A percentile compares a stretch with the other conserved stretches of the same genome.
phyloP scores from a whole-genome alignment of 1,140 invertebrate species.

The Habropoda laboriosa region DNA sequence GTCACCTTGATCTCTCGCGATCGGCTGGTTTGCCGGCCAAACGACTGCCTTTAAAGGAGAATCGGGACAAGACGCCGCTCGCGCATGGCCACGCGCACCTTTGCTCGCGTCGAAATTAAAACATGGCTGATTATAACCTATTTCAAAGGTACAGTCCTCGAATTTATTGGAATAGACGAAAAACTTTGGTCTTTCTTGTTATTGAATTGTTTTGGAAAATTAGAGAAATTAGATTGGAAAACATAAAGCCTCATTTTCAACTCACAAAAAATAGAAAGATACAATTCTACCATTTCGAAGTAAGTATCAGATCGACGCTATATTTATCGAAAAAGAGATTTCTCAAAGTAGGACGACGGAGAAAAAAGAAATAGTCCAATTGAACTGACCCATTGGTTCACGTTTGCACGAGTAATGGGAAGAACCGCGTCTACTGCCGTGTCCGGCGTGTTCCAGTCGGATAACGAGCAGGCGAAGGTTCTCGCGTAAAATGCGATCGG shows the following conservation, averaged over 20 bases:
- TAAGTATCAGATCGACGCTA: too few relatives aligned
- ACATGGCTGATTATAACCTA: slow-evolving; percentile 18
- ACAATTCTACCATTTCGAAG: too few relatives aligned
- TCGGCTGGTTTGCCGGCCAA: slow-evolving; percentile 41
- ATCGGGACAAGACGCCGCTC: slow-evolving; percentile 19
- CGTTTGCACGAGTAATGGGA: neutral
- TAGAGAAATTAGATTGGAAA: too few relatives aligned
- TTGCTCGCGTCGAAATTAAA: neutral
- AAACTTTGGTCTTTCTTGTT: too few relatives aligned
- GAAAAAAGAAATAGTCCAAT: neutral
- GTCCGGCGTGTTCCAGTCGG: neutral
- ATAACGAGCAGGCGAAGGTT: slow-evolving; percentile 17
- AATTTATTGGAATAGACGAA: too few relatives aligned
- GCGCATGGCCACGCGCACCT: neutral
- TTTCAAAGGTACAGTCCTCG: too few relatives aligned
- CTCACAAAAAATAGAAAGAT: too few relatives aligned
- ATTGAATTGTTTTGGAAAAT: too few relatives aligned
- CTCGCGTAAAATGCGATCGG: slow-evolving; percentile 28
- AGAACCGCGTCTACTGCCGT: slow-evolving; percentile 11
- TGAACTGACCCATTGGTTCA: neutral
- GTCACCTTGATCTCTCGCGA: slow-evolving; percentile 70
- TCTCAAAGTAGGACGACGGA: too few relatives aligned
- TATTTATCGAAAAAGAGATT: too few relatives aligned
- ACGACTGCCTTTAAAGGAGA: slow-evolving; percentile 53
- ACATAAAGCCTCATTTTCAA: too few relatives aligned